phyloP scores from a whole-genome alignment of 2,888 invertebrate species.

The Caenorhabditis zanzibari region DNA sequence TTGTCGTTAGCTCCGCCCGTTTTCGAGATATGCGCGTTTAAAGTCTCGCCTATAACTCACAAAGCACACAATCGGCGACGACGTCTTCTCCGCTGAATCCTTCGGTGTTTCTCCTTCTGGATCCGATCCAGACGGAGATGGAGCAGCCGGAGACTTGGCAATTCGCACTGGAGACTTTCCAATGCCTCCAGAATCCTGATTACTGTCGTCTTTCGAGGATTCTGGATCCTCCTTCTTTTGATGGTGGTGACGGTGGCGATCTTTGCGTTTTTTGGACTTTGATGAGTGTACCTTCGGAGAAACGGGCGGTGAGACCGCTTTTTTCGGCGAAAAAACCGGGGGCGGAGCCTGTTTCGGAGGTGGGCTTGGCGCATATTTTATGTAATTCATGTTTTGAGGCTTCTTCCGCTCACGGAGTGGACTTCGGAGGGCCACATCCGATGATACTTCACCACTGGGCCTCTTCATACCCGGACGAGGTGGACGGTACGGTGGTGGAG shows the following conservation, averaged over 20 bases:
- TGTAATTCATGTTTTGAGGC: not conserved
- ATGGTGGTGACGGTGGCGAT: not conserved
- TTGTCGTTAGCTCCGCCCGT: no score
- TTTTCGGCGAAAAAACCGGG: not conserved
- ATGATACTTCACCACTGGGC: not conserved
- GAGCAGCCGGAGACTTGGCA: not conserved
- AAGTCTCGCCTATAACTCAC: not conserved
- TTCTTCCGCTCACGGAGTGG: not conserved
- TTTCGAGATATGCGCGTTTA: no score
- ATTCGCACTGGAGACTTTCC: not conserved
- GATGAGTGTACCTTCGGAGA: not conserved
- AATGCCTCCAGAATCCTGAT: not conserved
- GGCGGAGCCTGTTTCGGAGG: not conserved
- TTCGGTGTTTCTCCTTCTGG: not conserved
- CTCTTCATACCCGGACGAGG: not conserved
- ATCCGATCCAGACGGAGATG: not conserved
- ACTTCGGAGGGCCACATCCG: slow-evolving; percentile 2
- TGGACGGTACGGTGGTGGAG: not conserved
- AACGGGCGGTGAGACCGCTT: not conserved
- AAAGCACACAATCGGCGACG: not conserved
- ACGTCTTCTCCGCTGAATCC: not conserved
- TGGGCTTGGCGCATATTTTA: not conserved
- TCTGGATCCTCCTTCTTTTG: not conserved
- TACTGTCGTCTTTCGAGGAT: not conserved
- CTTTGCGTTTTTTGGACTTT: not conserved